phyloP scores from a whole-genome alignment of 1,140 invertebrate genomes.

The Calephelis nemesis region DNA sequence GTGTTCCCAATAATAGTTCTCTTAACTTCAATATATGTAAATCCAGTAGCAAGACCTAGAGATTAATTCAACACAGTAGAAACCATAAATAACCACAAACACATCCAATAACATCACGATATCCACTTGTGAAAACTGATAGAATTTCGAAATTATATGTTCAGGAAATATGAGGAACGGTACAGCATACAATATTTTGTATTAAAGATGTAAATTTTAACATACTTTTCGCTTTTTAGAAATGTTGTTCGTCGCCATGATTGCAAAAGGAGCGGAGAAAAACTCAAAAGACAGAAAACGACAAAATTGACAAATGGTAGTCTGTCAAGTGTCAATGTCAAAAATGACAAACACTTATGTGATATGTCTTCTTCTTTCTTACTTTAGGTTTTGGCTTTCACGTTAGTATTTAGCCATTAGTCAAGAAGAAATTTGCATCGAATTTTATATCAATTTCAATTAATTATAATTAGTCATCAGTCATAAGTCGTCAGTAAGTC shows the following conservation, averaged over 20 bases:
- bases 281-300: slow-evolving; percentile 58
- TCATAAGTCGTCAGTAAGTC: too few species aligned
- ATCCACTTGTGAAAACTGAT: slow-evolving; percentile 40
- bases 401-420: too few species aligned
- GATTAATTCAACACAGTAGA: slow-evolving; percentile 2
- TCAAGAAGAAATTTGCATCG: fast-evolving
- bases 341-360: slow-evolving; percentile 6
- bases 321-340: slow-evolving; percentile 50
- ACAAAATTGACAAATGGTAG: slow-evolving; percentile 31
- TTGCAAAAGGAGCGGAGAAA: slow-evolving; percentile 62
- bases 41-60: not conserved
- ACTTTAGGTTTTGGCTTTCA: too few species aligned
- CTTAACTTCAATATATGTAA: not conserved
- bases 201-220: slow-evolving; percentile 41
- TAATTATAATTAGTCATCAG: too few species aligned
- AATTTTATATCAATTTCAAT: too few species aligned
- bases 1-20: not conserved
- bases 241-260: slow-evolving; percentile 76
- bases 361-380: too few species aligned
- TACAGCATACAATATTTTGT: slow-evolving; percentile 40
- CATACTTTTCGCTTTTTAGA: slow-evolving; percentile 77
- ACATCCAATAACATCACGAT: slow-evolving; percentile 63
- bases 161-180: not conserved
- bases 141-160: slow-evolving; percentile 24
- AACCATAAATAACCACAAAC: slow-evolving; percentile 24